phyloP scores from a whole-genome alignment of 2,888 invertebrate species.

The Morpho helenor region DNA sequence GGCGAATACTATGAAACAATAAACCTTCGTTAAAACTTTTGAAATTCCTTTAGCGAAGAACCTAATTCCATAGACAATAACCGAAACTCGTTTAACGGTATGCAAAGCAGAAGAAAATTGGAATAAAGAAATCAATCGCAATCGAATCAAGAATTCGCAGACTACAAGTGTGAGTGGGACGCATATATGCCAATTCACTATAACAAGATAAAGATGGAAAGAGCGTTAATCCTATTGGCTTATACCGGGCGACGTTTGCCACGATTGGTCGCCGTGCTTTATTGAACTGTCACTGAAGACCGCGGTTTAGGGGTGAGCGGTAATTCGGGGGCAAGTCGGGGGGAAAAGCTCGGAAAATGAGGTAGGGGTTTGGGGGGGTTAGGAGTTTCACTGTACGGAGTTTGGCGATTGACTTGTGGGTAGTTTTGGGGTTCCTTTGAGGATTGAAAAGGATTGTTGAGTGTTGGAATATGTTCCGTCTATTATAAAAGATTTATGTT shows the following conservation, averaged over 20 bases:
- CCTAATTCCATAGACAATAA: slow-evolving; percentile 32
- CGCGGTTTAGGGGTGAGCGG: slow-evolving; percentile 71
- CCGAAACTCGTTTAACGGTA: slow-evolving; percentile 43
- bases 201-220: slow-evolving; percentile 43
- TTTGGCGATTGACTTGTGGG: slow-evolving; percentile 79
- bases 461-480: slow-evolving; percentile 10
- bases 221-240: slow-evolving; percentile 78
- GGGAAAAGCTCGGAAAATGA: slow-evolving; percentile 37
- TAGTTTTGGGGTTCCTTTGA: slow-evolving; percentile 70
- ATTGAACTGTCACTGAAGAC: slow-evolving; percentile 78
- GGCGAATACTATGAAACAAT: neutral
- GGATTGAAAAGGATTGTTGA: slow-evolving; percentile 33
- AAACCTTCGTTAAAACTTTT: neutral
- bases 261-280: slow-evolving; percentile 76
- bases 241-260: slow-evolving; percentile 77
- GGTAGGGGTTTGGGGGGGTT: slow-evolving; percentile 35
- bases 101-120: slow-evolving; percentile 70
- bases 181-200: slow-evolving; percentile 26
- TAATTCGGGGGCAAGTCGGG: slow-evolving; percentile 68
- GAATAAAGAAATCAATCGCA: slow-evolving; percentile 72
- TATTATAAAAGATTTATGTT: no score
- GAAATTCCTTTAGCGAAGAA: slow-evolving; percentile 16
- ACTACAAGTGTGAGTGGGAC: slow-evolving; percentile 55
- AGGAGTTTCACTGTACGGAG: slow-evolving; percentile 63
- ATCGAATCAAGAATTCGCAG: slow-evolving; percentile 74